Percentiles rank a stretch among this genome's conserved stretches.
Conservation (phyloP, 2,888 invertebrate species). For the Eupithecia subfuscata region DNA sequence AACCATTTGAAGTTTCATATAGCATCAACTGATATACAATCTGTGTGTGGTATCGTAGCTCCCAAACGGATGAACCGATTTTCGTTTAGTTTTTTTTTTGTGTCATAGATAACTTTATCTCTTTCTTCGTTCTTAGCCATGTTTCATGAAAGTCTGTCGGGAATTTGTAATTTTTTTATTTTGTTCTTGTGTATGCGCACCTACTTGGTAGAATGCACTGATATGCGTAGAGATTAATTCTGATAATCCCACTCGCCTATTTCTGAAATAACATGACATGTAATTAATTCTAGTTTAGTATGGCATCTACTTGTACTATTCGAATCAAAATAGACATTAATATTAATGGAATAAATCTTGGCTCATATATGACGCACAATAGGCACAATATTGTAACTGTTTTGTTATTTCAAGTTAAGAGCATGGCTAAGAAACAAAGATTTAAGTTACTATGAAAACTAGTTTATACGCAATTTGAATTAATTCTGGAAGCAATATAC, state of each 20-base stretch:
- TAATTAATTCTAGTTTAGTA: neutral
- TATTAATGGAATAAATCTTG: neutral
- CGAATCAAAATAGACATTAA: neutral
- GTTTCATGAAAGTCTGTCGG: too few relatives aligned
- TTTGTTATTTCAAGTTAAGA: neutral
- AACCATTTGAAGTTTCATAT: too few relatives aligned
- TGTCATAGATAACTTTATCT: too few relatives aligned
- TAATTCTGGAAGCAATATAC: too few relatives aligned
- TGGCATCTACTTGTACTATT: neutral
- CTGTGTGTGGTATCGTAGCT: too few relatives aligned
- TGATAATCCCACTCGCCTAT: neutral
- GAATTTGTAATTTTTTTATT: too few relatives aligned
- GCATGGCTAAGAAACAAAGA: neutral
- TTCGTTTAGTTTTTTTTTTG: too few relatives aligned
- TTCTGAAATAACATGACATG: neutral
- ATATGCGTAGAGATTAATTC: neutral
- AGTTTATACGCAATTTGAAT: too few relatives aligned
- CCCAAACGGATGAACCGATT: too few relatives aligned
- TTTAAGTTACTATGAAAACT: neutral
- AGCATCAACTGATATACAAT: too few relatives aligned
- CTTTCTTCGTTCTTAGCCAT: too few relatives aligned
- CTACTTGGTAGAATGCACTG: neutral
- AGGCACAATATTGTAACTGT: neutral
- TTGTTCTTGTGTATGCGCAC: too few relatives aligned
- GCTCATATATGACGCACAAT: neutral